Conservation (phyloP, 1,140 invertebrate genomes). For the Dreissena rostriformis region DNA sequence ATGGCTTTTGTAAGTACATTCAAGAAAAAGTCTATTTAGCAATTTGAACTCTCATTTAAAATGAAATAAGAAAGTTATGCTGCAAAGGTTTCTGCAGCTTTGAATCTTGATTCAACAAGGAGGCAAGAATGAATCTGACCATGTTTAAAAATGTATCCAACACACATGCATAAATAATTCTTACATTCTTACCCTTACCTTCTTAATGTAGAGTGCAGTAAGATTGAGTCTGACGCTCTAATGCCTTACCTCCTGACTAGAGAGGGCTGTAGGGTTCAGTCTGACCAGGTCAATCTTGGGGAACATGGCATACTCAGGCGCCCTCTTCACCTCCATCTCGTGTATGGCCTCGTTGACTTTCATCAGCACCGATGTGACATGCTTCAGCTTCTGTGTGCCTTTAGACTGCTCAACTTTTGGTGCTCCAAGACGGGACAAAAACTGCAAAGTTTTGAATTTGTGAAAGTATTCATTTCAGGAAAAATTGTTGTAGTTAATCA, state of each 20-base stretch:
- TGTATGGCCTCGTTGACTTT: conserved; percentile 62
- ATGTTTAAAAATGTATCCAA: too few relatives aligned
- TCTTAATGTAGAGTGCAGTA: too few relatives aligned
- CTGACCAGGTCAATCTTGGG: conserved; percentile 75
- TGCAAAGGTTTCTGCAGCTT: too few relatives aligned
- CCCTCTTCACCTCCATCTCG: conserved; percentile 53
- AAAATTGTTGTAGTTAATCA: not conserved
- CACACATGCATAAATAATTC: too few relatives aligned
- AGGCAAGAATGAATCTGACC: too few relatives aligned
- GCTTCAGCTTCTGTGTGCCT: conserved; percentile 55
- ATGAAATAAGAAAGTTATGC: too few relatives aligned
- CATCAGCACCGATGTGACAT: conserved; percentile 53
- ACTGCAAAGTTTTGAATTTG: conserved; percentile 18
- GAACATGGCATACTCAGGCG: conserved; percentile 66
- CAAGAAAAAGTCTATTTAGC: too few relatives aligned
- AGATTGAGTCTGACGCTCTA: too few relatives aligned
- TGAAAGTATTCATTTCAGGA: not conserved
- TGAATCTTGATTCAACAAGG: too few relatives aligned
- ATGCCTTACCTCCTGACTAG: conserved; percentile 69
- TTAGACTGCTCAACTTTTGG: conserved; percentile 45
- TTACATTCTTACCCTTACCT: too few relatives aligned
- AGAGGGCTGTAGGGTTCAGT: conserved; percentile 70
- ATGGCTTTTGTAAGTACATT: too few relatives aligned
- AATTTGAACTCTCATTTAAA: too few relatives aligned
- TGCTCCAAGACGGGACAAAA: conserved; percentile 43